Evolutionary conservation across 1,140 invertebrate genomes (phyloP).

Genomic region (Bombus fervidus): DNA sequence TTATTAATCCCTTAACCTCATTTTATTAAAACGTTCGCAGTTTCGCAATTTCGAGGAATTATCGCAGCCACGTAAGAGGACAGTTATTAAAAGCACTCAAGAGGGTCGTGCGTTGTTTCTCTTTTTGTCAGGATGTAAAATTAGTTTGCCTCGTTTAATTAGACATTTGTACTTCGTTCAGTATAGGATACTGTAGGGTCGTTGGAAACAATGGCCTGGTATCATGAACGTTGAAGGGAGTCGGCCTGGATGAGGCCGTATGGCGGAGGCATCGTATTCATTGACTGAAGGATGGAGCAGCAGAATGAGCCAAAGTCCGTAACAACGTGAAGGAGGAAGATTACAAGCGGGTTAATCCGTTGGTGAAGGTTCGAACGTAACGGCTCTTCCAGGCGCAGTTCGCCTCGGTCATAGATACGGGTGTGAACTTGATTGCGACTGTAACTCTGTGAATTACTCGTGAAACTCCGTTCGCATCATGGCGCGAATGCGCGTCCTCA

Average conservation of each 20-base stretch:
- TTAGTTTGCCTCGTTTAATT: constrained; percentile 2
- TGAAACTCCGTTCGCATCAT: constrained; percentile 29
- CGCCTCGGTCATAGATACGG: constrained; percentile 47
- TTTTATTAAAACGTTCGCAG: not conserved
- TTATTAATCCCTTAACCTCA: no score
- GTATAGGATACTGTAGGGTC: not conserved
- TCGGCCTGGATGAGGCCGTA: constrained; percentile 14
- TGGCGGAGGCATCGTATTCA: constrained; percentile 68
- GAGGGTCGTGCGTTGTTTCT: not conserved
- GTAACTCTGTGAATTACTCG: constrained; percentile 46
- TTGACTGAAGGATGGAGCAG: constrained; percentile 62
- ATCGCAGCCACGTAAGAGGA: not conserved
- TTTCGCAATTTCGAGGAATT: not conserved
- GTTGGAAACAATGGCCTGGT: constrained; percentile 44
- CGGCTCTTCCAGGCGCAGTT: constrained; percentile 42
- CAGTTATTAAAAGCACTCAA: not conserved
- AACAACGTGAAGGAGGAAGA: constrained; percentile 52
- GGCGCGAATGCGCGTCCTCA: constrained; percentile 3
- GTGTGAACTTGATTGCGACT: constrained; percentile 36
- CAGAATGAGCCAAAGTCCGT: constrained; percentile 34
- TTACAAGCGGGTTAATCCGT: constrained; percentile 71
- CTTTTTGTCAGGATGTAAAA: not conserved
- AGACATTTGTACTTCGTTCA: not conserved
- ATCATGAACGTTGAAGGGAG: constrained; percentile 24
- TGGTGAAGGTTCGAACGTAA: constrained; percentile 46